phyloP scores from a whole-genome alignment of 2,888 invertebrate species.

The Mystacides longicornis region DNA sequence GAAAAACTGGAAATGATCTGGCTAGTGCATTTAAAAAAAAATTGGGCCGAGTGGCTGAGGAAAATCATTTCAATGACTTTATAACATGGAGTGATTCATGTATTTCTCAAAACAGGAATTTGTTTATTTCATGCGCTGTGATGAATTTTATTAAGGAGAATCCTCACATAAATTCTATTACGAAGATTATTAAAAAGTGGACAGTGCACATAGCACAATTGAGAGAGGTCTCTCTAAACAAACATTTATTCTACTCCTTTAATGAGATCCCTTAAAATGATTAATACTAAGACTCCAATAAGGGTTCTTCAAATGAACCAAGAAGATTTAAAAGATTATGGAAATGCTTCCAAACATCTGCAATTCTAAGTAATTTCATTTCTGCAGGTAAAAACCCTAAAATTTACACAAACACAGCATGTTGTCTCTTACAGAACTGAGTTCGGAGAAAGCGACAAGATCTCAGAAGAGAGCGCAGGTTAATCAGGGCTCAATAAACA shows the following conservation, averaged over 20 bases:
- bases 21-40: conserved; percentile 5
- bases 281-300: neutral
- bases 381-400: neutral
- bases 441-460: no score
- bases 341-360: neutral
- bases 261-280: neutral
- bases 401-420: neutral
- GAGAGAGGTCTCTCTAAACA: neutral
- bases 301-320: conserved; percentile 10
- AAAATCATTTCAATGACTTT: conserved; percentile 10
- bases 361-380: neutral
- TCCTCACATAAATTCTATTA: neutral
- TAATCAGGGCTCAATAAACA: no score
- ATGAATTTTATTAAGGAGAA: conserved; percentile 7
- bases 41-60: conserved; percentile 5
- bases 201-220: neutral
- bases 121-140: conserved; percentile 7
- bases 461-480: no score
- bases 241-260: neutral
- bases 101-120: conserved; percentile 4
- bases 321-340: conserved; percentile 10
- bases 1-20: conserved; percentile 4
- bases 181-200: conserved; percentile 6
- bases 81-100: conserved; percentile 12
- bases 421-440: neutral